phyloP scores from a whole-genome alignment of 2,797 vertebrate species.

The Squalus acanthias region DNA sequence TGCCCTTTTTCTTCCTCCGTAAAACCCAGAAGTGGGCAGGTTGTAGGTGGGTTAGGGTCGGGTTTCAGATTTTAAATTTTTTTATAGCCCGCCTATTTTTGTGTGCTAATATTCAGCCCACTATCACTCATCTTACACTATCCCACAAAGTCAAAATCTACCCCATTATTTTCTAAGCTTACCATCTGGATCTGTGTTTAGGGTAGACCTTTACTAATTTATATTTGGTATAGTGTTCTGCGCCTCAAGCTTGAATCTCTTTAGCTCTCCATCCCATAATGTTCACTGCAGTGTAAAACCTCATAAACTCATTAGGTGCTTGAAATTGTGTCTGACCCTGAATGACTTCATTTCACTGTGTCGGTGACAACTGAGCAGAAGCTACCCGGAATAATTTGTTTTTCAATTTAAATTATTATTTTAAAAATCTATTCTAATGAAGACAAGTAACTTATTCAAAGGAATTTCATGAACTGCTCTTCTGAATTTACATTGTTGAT shows the following conservation, averaged over 20 bases:
- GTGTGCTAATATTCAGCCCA: neutral
- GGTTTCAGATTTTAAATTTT: neutral
- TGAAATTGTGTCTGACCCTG: neutral
- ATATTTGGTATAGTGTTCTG: neutral
- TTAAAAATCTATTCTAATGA: neutral
- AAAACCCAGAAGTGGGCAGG: neutral
- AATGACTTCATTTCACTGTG: neutral
- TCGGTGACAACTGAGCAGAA: neutral
- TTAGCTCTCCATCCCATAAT: neutral
- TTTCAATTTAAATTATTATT: neutral
- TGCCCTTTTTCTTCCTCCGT: neutral
- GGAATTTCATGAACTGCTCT: neutral
- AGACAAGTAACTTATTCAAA: neutral
- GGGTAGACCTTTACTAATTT: neutral
- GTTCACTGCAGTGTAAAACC: neutral
- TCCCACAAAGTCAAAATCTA: neutral
- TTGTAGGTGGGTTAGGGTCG: neutral
- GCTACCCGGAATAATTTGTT: neutral
- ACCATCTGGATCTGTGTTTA: neutral
- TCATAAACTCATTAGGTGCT: neutral
- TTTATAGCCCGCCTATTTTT: neutral
- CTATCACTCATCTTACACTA: neutral
- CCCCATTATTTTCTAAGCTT: neutral
- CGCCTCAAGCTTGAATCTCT: neutral
- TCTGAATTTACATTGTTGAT: slow-evolving; percentile 7